A percentile compares a stretch with the other conserved stretches of the same genome.
Conservation (phyloP, 1,140 invertebrate species). For the Rhyzopertha dominica region DNA sequence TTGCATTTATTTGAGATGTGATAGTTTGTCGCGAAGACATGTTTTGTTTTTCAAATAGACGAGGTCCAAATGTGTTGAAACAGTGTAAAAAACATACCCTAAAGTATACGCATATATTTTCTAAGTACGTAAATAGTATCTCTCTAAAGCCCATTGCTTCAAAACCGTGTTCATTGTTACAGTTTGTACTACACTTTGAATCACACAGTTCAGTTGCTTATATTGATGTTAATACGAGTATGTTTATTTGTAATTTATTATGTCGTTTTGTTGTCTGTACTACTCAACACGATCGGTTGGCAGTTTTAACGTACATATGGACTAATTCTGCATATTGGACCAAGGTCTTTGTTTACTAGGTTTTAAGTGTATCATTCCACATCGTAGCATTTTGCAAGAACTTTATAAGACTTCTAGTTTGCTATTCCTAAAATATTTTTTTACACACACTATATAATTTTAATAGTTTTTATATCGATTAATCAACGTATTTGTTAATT, state of each 20-base stretch:
- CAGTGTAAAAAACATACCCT: conserved; percentile 35
- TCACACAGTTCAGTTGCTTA: too few species aligned
- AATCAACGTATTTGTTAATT: conserved; percentile 45
- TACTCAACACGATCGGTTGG: too few species aligned
- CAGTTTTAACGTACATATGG: too few species aligned
- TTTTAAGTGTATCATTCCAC: conserved; percentile 40
- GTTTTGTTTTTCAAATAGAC: conserved; percentile 25
- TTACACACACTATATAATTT: conserved; percentile 42
- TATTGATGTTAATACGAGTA: too few species aligned
- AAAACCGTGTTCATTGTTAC: too few species aligned
- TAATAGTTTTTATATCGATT: conserved; percentile 36
- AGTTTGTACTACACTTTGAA: too few species aligned
- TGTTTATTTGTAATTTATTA: too few species aligned
- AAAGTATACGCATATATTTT: conserved; percentile 39
- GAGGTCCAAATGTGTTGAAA: conserved; percentile 39
- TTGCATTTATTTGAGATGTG: conserved; percentile 32
- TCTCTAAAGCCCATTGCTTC: conserved; percentile 5
- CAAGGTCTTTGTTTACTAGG: conserved; percentile 33
- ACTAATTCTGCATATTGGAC: too few species aligned
- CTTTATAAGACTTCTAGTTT: conserved; percentile 39
- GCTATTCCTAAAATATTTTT: conserved; percentile 44
- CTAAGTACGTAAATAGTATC: conserved; percentile 7
- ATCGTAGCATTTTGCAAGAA: conserved; percentile 33
- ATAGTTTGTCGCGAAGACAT: conserved; percentile 39
- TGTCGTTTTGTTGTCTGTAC: too few species aligned